Evolutionary conservation across 1,140 invertebrate genomes (phyloP).

Genomic region (Leptinotarsa texana): DNA sequence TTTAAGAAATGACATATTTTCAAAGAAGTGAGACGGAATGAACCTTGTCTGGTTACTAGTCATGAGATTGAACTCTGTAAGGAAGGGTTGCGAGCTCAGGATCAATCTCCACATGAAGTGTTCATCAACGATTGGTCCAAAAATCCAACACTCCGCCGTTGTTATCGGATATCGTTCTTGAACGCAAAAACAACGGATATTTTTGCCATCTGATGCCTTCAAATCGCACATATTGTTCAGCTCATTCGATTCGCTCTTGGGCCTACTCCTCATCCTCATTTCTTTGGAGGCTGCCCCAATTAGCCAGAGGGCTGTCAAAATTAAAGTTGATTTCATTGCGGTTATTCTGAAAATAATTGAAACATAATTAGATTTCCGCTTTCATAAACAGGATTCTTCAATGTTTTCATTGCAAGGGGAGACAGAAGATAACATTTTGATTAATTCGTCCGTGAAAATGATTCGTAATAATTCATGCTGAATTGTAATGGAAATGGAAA

Average conservation of each 20-base stretch:
- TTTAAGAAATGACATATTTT: constrained; percentile 11
- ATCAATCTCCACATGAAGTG: constrained; percentile 12
- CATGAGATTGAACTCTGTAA: constrained; percentile 16
- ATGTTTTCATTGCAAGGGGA: no score
- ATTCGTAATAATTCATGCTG: no score
- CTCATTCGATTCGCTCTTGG: background rate
- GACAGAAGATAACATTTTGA: no score
- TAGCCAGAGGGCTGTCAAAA: constrained; percentile 17
- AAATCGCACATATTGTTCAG: constrained; percentile 10
- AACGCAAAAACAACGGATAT: constrained; percentile 17
- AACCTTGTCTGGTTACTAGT: constrained; percentile 10
- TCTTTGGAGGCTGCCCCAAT: constrained; percentile 9
- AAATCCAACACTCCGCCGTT: constrained; percentile 24
- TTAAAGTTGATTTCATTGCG: constrained; percentile 11
- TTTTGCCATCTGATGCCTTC: constrained; percentile 14
- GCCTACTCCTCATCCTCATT: constrained; percentile 17
- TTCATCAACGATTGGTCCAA: constrained; percentile 19
- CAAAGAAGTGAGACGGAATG: constrained; percentile 4
- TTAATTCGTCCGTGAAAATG: no score
- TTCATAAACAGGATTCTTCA: background rate
- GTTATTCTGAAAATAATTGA: constrained; percentile 6
- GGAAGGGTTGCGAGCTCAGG: constrained; percentile 9
- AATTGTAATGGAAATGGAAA: no score
- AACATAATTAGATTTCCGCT: background rate
- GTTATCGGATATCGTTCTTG: background rate